phyloP scores from a whole-genome alignment of 2,888 invertebrate genomes.

The Clunio marinus region DNA sequence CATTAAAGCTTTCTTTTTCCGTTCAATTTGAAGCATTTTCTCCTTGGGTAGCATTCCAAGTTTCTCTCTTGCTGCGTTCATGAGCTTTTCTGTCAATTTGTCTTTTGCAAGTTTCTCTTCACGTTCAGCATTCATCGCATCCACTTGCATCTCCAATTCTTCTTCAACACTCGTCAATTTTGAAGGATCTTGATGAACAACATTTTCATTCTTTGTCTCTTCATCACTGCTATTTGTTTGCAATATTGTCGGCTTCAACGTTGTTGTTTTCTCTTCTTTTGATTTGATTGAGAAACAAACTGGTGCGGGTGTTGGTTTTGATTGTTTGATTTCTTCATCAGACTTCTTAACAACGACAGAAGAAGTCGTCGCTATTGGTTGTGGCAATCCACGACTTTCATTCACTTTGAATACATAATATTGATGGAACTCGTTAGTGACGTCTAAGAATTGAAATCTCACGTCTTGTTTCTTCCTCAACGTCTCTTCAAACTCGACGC shows the following conservation, averaged over 20 bases:
- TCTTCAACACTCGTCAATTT: background rate
- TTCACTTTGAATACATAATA: conserved; percentile 70
- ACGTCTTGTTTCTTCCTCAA: conserved; percentile 78
- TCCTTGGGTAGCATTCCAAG: conserved; percentile 56
- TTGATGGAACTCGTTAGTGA: conserved; percentile 69
- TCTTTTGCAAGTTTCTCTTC: conserved; percentile 49
- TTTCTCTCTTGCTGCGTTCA: conserved; percentile 57
- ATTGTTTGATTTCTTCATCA: conserved; percentile 44
- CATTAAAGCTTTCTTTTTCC: conserved; percentile 76
- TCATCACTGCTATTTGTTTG: conserved; percentile 73
- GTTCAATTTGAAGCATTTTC: conserved; percentile 62
- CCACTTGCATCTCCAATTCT: conserved; percentile 45
- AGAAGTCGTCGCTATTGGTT: background rate
- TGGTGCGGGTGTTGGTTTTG: conserved; percentile 54
- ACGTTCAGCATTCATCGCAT: conserved; percentile 40
- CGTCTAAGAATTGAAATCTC: conserved; percentile 80
- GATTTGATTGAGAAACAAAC: conserved; percentile 82
- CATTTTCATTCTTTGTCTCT: conserved; percentile 45
- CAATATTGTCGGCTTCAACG: conserved; percentile 65
- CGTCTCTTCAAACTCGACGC: conserved; percentile 85
- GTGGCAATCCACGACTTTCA: background rate
- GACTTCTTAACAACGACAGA: conserved; percentile 45
- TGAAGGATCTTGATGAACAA: background rate
- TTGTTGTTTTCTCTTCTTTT: conserved; percentile 65
- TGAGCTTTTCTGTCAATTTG: conserved; percentile 58